Evolutionary conservation across 1,140 invertebrate species (phyloP), one percentile per base, ranked within the genome.

Genomic region (Arctopsyche grandis): DNA sequence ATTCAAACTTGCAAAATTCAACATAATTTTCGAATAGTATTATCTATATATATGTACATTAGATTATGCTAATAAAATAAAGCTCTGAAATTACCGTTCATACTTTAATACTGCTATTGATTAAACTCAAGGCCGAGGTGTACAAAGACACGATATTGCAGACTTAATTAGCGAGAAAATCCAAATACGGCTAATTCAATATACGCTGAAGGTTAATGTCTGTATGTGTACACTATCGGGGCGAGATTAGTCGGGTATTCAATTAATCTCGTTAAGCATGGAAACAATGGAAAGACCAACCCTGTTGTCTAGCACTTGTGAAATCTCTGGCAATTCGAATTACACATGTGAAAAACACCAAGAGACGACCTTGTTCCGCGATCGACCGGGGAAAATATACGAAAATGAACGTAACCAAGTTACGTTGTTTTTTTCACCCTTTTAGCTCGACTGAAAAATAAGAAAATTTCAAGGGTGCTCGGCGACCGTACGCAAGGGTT

Each of bases 401-500:
- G 48, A 52, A 52, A 52, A 52, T 52, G 48, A 66, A 66, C 24
- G 24, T 66, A 66, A 66, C 9, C 9, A 22, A 60, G 56, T 60
- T 60, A 60, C 16, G 56, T 60, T 60, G 22, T 66, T 66, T 29
- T 63, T 22, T 5, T 22, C 14, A 19, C 21, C n/a, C 16, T 16
- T 21, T 60, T 21, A 24, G 14, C 21, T 19, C 63, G 63, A 66
- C 14, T 26, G 24, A 66, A 66, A 66, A 66, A 66, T 66, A 66
- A 66, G 63, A 66, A 66, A 66, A 66, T 66, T 21, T 52, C 48
- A 52, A 52, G 48, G 48, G 48, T 52, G 48, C 12, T 52, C 48
- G 48, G 16, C 48, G 48, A 52, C 48, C 48, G 48, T 12, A 10
- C 48, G 1, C 1, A 12, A 52, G 48, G 48, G 48, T 52, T 52